Evolutionary conservation across 2,888 invertebrate species (phyloP), one percentile per base, ranked within the genome.

Genomic region (Macrophya annulata): DNA sequence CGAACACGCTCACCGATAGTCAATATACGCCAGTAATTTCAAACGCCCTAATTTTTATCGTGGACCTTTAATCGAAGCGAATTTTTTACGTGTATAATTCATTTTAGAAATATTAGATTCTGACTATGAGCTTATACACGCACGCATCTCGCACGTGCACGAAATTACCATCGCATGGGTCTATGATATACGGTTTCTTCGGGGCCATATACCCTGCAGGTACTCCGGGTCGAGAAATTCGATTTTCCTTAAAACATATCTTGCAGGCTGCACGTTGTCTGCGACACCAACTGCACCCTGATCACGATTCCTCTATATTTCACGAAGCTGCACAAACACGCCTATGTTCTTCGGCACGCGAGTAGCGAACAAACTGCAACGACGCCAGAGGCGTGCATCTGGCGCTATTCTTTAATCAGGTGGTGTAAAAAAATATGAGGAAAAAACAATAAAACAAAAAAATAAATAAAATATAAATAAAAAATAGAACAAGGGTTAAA

Each of bases 301-400:
- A 83, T 71, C 83, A 83, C 83, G 83, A 83, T 83, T 83, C 68
- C 37, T 68, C 83, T 43, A 83, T 71, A 83, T 83, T 83, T 83
- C 68, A 83, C 48, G 68, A 83, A 68, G 31, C 71, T 68, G 68
- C 83, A 83, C 51, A 83, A 48, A 71, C 59, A 62, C 43, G 43
- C 43, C 59, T n/a, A 21, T 37, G 62, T 31, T 40, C 81, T 62
- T 31, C 12, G 81, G 51, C 59, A 40, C 62, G 51, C 77, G 77
- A 55, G 55, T 77, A 77, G 51, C 77, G 51, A 55, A 17, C 77
- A 77, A 77, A 77, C 88, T 88, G 87, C 87, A 74, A 87, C 86
- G 84, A 72, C 43, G 77, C 85, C 83, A 81, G 71, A 83, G 85
- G 86, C 85, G 84, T 88, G 84, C 87, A 81, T 87, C 87, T 87